Percentiles rank a stretch among this genome's conserved stretches.
These are phyloP conservation scores for Mallotus villosus DNA, from an alignment of 2,797 vertebrate genomes.

Conservation along the genomic window DNA sequence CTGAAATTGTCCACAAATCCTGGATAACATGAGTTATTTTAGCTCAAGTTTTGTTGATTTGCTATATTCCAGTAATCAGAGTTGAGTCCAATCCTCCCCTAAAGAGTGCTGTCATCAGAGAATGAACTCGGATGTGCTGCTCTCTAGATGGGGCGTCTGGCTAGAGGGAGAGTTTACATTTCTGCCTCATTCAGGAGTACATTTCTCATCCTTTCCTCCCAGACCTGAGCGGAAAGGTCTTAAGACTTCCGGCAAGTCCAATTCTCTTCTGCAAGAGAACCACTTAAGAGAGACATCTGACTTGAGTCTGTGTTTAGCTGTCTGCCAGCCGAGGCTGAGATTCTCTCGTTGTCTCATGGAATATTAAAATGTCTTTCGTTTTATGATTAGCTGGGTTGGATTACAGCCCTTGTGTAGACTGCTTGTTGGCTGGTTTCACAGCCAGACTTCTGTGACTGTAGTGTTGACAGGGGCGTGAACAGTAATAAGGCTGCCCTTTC, in stretches of 20 bases:
- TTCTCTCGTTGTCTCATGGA: constrained; percentile 4
- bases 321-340: neutral
- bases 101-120: neutral
- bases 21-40: too few species aligned
- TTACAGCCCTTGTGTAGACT: neutral
- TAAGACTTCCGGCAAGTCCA: neutral
- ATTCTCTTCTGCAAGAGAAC: neutral
- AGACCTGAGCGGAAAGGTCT: neutral
- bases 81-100: too few species aligned
- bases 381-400: constrained; percentile 25
- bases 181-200: neutral
- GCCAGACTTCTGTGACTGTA: constrained; percentile 7
- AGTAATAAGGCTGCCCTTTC: constrained; percentile 23
- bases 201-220: neutral
- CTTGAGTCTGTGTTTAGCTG: neutral
- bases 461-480: neutral
- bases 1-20: too few species aligned
- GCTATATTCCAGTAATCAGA: too few species aligned
- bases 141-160: neutral
- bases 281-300: neutral
- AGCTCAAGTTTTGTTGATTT: too few species aligned
- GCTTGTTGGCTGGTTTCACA: neutral
- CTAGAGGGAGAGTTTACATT: neutral
- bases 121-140: neutral
- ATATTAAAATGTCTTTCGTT: constrained; percentile 29